These are phyloP conservation scores for Hydropotes inermis DNA, from an alignment of 2,113 vertebrate species.

Conservation along the genomic window DNA sequence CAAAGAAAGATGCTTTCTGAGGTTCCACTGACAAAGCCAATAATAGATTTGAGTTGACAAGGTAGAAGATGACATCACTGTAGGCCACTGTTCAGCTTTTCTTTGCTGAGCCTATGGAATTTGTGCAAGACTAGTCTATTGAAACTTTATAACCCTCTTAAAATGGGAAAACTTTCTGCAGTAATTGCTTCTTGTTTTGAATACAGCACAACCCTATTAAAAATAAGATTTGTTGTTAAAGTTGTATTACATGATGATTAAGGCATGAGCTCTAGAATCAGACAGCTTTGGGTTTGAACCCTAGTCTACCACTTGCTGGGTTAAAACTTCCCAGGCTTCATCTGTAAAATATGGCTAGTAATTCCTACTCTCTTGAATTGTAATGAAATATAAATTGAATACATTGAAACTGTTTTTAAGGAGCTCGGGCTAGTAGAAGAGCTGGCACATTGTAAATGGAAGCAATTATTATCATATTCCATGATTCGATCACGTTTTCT, in stretches of 20 bases:
- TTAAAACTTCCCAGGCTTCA: neutral
- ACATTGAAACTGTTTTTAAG: neutral
- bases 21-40: neutral
- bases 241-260: neutral
- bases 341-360: neutral
- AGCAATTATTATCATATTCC: neutral
- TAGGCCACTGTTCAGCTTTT: neutral
- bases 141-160: neutral
- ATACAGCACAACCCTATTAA: neutral
- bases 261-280: neutral
- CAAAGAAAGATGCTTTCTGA: constrained; percentile 7
- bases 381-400: neutral
- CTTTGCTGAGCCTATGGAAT: constrained; percentile 35
- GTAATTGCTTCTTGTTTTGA: neutral
- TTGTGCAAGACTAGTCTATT: neutral
- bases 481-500: neutral
- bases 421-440: neutral
- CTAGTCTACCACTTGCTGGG: neutral
- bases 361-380: neutral
- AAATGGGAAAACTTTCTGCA: constrained; percentile 1
- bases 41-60: constrained; percentile 11
- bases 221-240: constrained; percentile 10
- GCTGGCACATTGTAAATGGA: neutral
- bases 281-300: neutral
- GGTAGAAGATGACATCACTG: constrained; percentile 12